phyloP scores from a whole-genome alignment of 2,797 vertebrate species.

The Megaceryle alcyon region DNA sequence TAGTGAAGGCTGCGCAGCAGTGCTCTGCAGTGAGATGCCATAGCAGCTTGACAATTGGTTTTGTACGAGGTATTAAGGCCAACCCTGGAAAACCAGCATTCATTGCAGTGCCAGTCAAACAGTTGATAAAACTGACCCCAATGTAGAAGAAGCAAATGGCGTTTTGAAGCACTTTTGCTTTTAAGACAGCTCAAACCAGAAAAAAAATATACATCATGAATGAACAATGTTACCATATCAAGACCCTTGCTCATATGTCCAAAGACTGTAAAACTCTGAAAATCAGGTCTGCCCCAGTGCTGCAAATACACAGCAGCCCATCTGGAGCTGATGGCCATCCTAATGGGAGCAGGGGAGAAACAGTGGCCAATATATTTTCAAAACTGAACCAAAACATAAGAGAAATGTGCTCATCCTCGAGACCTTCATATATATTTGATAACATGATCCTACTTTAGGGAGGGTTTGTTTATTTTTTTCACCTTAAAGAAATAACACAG shows the following conservation, averaged over 20 bases:
- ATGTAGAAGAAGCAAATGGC: rapidly evolving
- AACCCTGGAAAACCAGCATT: neutral
- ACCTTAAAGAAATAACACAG: neutral
- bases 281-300: neutral
- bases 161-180: neutral
- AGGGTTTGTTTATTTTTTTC: neutral
- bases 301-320: rapidly evolving
- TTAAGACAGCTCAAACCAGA: neutral
- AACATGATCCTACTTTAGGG: neutral
- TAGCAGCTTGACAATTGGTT: neutral
- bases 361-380: neutral
- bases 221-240: rapidly evolving
- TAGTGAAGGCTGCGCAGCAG: neutral
- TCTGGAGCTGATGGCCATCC: neutral
- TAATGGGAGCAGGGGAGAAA: neutral
- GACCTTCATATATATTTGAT: neutral
- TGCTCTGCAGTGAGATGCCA: rapidly evolving
- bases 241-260: neutral
- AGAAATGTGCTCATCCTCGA: neutral
- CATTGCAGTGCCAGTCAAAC: neutral
- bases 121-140: neutral
- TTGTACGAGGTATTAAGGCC: neutral
- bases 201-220: neutral
- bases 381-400: neutral
- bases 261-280: neutral